phyloP scores from a whole-genome alignment of 2,888 invertebrate species.

The Philonicus albiceps region DNA sequence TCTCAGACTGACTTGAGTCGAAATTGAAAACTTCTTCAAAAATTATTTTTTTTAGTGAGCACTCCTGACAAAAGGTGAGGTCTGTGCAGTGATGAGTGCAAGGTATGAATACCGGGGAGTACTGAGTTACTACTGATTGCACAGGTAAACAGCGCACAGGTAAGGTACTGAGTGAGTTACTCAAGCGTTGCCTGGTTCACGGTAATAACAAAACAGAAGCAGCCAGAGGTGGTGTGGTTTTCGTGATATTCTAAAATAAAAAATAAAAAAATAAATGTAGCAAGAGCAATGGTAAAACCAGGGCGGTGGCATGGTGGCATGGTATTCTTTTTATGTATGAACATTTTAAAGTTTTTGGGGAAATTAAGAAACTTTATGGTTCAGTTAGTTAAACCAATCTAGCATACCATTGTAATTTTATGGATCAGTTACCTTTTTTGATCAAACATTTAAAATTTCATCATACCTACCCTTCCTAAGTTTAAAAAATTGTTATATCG shows the following conservation, averaged over 20 bases:
- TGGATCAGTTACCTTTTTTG: neutral
- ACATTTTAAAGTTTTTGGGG: neutral
- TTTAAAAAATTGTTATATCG: too few species aligned
- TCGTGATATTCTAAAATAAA: neutral
- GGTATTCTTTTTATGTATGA: neutral
- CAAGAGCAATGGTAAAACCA: constrained; percentile 1
- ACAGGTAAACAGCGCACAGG: constrained; percentile 5
- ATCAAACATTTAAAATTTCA: too few species aligned
- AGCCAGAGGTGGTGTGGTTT: neutral
- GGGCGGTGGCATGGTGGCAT: neutral
- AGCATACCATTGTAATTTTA: neutral
- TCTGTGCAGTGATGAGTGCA: neutral
- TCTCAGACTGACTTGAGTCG: neutral
- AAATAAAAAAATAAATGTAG: too few species aligned
- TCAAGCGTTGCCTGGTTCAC: neutral
- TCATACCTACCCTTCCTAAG: too few species aligned
- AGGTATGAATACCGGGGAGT: constrained; percentile 3
- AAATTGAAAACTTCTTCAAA: constrained; percentile 9
- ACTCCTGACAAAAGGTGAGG: neutral
- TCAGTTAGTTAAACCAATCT: neutral
- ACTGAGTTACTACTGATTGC: constrained; percentile 1
- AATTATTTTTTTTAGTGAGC: neutral
- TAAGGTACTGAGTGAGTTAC: constrained; percentile 9
- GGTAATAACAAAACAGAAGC: neutral
- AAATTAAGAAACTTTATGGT: neutral